phyloP scores from a whole-genome alignment of 2,797 vertebrate genomes.

The Spinus pinus region DNA sequence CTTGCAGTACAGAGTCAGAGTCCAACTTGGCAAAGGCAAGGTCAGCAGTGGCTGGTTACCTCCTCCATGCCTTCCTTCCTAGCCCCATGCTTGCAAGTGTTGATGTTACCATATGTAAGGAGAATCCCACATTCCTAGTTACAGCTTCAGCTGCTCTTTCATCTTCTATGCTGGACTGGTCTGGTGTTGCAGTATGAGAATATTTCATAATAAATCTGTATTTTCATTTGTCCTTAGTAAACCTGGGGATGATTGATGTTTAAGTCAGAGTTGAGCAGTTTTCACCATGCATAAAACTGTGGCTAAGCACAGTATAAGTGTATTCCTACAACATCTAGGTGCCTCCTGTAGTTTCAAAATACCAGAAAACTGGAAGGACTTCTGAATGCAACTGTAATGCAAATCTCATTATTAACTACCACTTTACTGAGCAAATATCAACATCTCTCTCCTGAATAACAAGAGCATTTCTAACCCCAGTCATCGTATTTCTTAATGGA shows the following conservation, averaged over 20 bases:
- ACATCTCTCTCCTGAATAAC: slow-evolving; percentile 34
- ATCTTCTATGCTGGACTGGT: neutral
- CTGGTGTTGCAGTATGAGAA: neutral
- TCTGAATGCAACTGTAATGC: neutral
- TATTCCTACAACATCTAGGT: neutral
- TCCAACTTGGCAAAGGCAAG: neutral
- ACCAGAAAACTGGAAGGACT: neutral
- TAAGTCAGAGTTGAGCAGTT: neutral
- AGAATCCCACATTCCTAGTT: neutral
- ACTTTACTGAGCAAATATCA: slow-evolving; percentile 53
- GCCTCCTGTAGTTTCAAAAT: neutral
- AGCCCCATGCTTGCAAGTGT: neutral
- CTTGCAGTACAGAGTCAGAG: neutral
- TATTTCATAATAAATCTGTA: neutral
- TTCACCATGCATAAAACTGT: neutral
- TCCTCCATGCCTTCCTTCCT: neutral
- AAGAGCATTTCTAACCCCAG: slow-evolving; percentile 20
- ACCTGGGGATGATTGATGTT: neutral
- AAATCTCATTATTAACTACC: slow-evolving; percentile 24
- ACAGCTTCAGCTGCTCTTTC: neutral
- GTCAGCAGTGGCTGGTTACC: neutral
- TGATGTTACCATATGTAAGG: neutral
- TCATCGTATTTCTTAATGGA: slow-evolving; percentile 10
- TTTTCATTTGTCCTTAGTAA: neutral
- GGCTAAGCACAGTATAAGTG: neutral